Conservation (phyloP, 2,888 invertebrate genomes). For the Griposia aprilina region DNA sequence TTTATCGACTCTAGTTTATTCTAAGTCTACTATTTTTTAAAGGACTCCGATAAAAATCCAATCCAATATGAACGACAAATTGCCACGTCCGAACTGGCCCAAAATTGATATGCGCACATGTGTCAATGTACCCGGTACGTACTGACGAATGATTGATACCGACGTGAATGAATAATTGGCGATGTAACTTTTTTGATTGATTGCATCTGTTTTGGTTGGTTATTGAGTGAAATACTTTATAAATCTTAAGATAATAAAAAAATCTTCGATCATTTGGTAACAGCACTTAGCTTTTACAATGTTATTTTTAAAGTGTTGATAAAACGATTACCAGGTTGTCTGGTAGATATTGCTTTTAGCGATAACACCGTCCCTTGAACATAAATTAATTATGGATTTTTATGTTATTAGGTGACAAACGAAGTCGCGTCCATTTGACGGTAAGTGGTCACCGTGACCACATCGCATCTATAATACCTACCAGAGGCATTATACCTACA, state of each 20-base stretch:
- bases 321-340: slow-evolving; percentile 9
- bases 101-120: slow-evolving; percentile 56
- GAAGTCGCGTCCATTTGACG: not conserved
- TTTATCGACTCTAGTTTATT: not conserved
- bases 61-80: slow-evolving; percentile 67
- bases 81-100: slow-evolving; percentile 58
- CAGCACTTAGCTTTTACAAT: not conserved
- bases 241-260: slow-evolving; percentile 21
- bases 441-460: not conserved
- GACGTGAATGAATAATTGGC: slow-evolving; percentile 34
- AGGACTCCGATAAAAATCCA: slow-evolving; percentile 57
- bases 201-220: slow-evolving; percentile 3
- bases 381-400: not conserved
- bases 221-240: slow-evolving; percentile 1
- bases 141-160: slow-evolving; percentile 53
- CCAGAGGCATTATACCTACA: not conserved
- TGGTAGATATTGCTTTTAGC: slow-evolving; percentile 13
- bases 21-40: slow-evolving; percentile 33
- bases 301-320: slow-evolving; percentile 30
- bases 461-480: not conserved
- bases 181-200: slow-evolving; percentile 41
- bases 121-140: slow-evolving; percentile 38
- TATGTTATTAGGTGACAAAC: no score
- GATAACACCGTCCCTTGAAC: not conserved
- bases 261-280: slow-evolving; percentile 6